These are phyloP conservation scores for Colius striatus DNA, from an alignment of 2,113 vertebrate species.

Conservation along the genomic window DNA sequence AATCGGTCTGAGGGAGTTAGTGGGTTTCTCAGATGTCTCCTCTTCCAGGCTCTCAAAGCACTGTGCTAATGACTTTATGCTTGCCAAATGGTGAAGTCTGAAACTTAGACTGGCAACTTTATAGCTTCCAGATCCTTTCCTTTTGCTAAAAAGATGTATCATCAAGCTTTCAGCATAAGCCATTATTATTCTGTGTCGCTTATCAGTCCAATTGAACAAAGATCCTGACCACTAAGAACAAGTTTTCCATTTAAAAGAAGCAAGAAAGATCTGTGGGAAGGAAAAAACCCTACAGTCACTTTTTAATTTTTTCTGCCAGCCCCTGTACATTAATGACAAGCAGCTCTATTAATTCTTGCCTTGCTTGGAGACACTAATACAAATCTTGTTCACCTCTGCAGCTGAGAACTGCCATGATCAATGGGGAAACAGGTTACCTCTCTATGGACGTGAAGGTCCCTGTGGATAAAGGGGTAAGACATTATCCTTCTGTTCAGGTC, in stretches of 20 bases:
- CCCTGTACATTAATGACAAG: background rate
- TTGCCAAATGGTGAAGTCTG: background rate
- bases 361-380: background rate
- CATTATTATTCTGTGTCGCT: background rate
- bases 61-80: constrained; percentile 10
- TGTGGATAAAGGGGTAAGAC: constrained; percentile 93
- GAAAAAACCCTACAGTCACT: background rate
- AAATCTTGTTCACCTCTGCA: constrained; percentile 62
- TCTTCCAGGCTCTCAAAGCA: constrained; percentile 1
- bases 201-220: background rate
- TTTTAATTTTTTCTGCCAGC: background rate
- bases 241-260: background rate
- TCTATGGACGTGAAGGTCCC: constrained; percentile 89
- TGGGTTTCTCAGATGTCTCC: background rate
- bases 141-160: background rate
- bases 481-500: background rate
- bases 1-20: background rate
- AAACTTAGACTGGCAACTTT: background rate
- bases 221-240: background rate
- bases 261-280: background rate
- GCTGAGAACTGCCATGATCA: constrained; percentile 96
- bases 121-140: constrained; percentile 1
- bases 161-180: background rate
- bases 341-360: background rate
- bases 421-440: constrained; percentile 88